Evolutionary conservation across 2,888 invertebrate genomes (phyloP).

Genomic region (Amphiduros pacificus): DNA sequence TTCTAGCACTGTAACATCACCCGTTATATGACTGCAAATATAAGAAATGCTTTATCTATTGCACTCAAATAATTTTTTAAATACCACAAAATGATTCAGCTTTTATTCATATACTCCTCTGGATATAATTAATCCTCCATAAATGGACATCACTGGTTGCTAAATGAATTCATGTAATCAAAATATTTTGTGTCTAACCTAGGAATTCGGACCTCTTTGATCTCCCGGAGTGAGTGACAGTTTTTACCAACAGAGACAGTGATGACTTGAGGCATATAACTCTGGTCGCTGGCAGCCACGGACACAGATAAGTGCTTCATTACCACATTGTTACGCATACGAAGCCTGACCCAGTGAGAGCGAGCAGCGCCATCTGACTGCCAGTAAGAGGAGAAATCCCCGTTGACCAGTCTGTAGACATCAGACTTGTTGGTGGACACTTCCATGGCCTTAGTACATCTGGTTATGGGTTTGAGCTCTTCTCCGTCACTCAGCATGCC

Average conservation of each 20-base stretch:
- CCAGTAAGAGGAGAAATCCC: constrained; percentile 49
- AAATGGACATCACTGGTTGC: too few relatives aligned
- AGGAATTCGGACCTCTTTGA: constrained; percentile 49
- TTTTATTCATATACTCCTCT: too few relatives aligned
- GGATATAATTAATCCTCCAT: too few relatives aligned
- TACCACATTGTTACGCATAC: constrained; percentile 51
- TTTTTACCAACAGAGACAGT: constrained; percentile 50
- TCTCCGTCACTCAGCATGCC: constrained; percentile 42
- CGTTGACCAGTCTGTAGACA: constrained; percentile 32
- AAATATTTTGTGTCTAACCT: too few relatives aligned
- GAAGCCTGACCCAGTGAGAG: constrained; percentile 52
- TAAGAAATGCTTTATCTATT: too few relatives aligned
- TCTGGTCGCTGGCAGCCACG: constrained; percentile 53
- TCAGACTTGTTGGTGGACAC: constrained; percentile 53
- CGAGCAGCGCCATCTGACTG: constrained; percentile 57
- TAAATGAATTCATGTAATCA: too few relatives aligned
- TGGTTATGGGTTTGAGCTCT: constrained; percentile 46
- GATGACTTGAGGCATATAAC: constrained; percentile 56
- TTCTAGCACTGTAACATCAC: constrained; percentile 49
- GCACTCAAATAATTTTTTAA: too few relatives aligned
- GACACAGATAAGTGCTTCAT: constrained; percentile 49
- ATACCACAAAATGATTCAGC: too few relatives aligned
- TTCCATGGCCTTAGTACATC: constrained; percentile 48
- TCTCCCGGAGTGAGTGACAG: constrained; percentile 39
- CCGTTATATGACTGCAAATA: constrained; percentile 46